Base-by-base conservation (phyloP, 2,797 vertebrate species). In the Esox lucius region DNA sequence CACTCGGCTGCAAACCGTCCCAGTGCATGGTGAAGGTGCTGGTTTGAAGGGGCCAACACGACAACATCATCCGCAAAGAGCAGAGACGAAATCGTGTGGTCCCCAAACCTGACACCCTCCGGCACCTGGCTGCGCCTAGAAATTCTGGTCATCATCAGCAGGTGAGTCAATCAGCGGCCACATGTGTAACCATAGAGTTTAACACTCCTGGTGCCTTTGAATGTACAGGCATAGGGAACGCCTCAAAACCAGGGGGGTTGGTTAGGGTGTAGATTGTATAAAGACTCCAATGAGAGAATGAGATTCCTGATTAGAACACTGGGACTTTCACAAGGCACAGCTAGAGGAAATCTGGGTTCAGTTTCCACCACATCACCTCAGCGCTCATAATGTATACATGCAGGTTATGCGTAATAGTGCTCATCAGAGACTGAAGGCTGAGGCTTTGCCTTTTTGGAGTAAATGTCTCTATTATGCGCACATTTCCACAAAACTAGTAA, bases 401-500 rank as follows among this genome's bases (percentile, higher is more conserved):
- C 67, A 24, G 76, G 70, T 56, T 73, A 80, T 82, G 71, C 76
- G 69, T 80, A 83, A 84, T 81, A 69, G 66, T 39, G 83, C 80
- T 76, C 85, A 86, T 90, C 78, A 87, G 80, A 78, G 84, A 85
- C 83, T 85, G 77, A 77, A 76, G 84, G 86, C 83, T 85, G 77
- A 77, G 76, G 83, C 87, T 89, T 68, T 82, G 84, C 86, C 87
- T 86, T 90, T 92, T 89, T 88, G 87, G 87, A 81, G 85, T 77
- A 88, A 90, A 91, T 87, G 75, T 89, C 89, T 90, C 82, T 85
- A 87, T 91, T 91, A 87, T 88, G 91, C 87, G 87, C 87, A 91
- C 87, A 91, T 90, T 87, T 90, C 88, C 84, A 91, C 89, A 90
- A 93, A 94, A 91, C 83, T 88, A 86, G 93, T 93, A 89, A 93